Evolutionary conservation across 2,888 invertebrate genomes (phyloP).

Genomic region (Steinernema hermaphroditum): DNA sequence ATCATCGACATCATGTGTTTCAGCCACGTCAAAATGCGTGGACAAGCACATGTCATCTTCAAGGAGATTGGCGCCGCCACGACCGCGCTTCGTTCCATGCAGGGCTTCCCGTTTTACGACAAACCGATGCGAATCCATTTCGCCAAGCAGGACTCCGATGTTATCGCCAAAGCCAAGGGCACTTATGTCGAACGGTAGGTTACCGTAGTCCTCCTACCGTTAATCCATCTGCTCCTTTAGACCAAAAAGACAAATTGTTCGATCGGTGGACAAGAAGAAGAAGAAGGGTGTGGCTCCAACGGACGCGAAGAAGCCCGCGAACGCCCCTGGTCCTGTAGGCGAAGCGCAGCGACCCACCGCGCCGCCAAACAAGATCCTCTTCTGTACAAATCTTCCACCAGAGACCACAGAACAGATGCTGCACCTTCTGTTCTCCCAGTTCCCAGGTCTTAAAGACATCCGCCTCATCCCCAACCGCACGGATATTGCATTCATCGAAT

Average conservation of each 20-base stretch:
- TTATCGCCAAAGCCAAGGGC: conserved; percentile 94
- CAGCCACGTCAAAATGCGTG: conserved; percentile 94
- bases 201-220: background rate
- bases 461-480: conserved; percentile 95
- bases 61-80: conserved; percentile 76
- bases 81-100: conserved; percentile 94
- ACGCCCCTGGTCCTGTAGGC: background rate
- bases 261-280: conserved; percentile 49
- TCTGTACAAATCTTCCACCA: conserved; percentile 96
- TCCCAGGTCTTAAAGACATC: conserved; percentile 98
- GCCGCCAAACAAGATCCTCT: conserved; percentile 98
- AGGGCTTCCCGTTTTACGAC: conserved; percentile 98
- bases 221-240: background rate
- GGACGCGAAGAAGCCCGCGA: conserved; percentile 39
- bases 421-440: conserved; percentile 96
- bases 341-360: conserved; percentile 38
- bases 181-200: conserved; percentile 85
- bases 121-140: conserved; percentile 99
- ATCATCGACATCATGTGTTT: conserved; percentile 94
- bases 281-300: conserved; percentile 32
- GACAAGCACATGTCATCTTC: conserved; percentile 73
- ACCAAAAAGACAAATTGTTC: background rate
- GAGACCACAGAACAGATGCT: conserved; percentile 99
- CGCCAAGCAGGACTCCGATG: conserved; percentile 88
- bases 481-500: conserved; percentile 98